Conservation (phyloP, 1,140 invertebrate genomes). For the Saccostrea echinata region DNA sequence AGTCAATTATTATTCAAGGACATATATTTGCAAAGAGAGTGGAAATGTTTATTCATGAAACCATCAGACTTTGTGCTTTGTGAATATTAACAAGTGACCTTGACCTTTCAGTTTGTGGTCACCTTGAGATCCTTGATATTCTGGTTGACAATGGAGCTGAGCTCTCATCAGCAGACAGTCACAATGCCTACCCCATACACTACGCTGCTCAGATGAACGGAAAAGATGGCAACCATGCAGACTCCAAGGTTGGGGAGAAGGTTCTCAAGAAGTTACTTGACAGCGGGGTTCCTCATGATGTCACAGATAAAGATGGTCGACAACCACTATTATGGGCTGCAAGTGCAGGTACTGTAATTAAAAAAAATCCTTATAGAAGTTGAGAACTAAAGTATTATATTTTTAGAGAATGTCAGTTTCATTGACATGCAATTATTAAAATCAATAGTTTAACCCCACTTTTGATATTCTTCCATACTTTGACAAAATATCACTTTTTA, state of each 20-base stretch:
- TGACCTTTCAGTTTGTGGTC: constrained; percentile 85
- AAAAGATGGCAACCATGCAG: constrained; percentile 57
- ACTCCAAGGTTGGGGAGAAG: constrained; percentile 82
- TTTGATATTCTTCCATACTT: too few relatives aligned
- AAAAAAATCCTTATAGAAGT: too few relatives aligned
- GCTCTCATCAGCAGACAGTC: constrained; percentile 92
- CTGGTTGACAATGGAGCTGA: constrained; percentile 91
- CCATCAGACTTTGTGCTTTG: not conserved
- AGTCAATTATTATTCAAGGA: too few relatives aligned
- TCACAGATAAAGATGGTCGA: constrained; percentile 93
- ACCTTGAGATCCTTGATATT: constrained; percentile 84
- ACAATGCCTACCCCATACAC: constrained; percentile 96
- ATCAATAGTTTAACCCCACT: too few relatives aligned
- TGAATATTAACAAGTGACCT: not conserved
- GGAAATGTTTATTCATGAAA: not conserved
- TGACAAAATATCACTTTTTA: too few relatives aligned
- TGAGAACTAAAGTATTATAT: too few relatives aligned
- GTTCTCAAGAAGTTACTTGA: constrained; percentile 91
- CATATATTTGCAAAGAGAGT: not conserved
- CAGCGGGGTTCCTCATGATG: constrained; percentile 90
- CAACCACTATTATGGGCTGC: constrained; percentile 98
- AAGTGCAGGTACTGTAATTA: constrained; percentile 87
- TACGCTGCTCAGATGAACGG: constrained; percentile 98
- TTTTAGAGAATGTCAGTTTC: too few relatives aligned
- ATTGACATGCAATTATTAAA: too few relatives aligned